Base-by-base conservation (phyloP, 1,140 invertebrate genomes). In the Euura lappo region DNA sequence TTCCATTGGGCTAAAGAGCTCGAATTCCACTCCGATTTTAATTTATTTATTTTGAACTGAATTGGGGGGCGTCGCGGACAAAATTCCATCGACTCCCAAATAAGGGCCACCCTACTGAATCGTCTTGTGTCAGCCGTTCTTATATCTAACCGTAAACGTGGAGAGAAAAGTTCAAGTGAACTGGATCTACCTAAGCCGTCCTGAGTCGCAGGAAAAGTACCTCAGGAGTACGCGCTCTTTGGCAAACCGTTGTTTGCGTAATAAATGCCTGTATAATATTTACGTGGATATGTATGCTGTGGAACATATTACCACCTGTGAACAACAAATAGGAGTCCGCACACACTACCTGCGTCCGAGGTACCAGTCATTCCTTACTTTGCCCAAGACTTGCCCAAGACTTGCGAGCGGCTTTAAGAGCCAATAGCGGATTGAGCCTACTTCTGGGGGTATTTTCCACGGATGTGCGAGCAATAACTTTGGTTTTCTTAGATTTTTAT, bases 361-460 rank as follows among this genome's bases (percentile, higher is more conserved):
- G 28, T 28, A 28, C 28, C 28, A 28, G 28, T 28, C 28, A 28
- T 28, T 28, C 28, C 1, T 28, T 28, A 28, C 28, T 28, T 28
- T 28, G 28, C 28, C 28, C 28, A 28, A 28, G 28, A 60, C 51
- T 8, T n/a, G 51, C 79, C 68, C 82, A 84, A 71, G 85, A 86
- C 74, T 86, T 87, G 83, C 72, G 85, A 86, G 42, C 85, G 82
- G 71, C 51, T n/a, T n/a, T 60, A 8, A 87, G 83, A 45, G 82
- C 84, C 64, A 84, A 84, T 43, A 87, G 76, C 13, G 85, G 85
- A 73, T 87, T 87, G 3, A 87, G 76, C 44, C 84, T 79, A 60
- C 85, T 84, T 60, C 42, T 44, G 6, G 85, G 84, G 8, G 86
- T 87, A 72, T 79, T 86, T 60, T 87, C 85, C 43, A 83, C 84